A percentile compares a stretch with the other conserved stretches of the same genome.
These are phyloP conservation scores for Serrognathus titanus DNA, from an alignment of 2,888 invertebrate genomes.

Conservation along the genomic window DNA sequence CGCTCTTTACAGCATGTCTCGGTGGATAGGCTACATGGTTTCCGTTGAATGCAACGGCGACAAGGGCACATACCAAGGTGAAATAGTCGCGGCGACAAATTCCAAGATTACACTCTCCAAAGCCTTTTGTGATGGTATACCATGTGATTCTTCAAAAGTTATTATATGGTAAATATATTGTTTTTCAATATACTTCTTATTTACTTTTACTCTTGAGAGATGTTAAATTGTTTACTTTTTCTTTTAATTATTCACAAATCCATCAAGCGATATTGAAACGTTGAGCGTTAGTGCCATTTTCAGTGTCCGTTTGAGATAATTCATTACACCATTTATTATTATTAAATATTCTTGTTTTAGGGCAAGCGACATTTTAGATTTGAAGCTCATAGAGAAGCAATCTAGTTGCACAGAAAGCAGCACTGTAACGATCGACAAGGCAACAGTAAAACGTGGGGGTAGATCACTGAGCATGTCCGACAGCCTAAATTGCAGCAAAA, in stretches of 20 bases:
- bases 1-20: conserved; percentile 49
- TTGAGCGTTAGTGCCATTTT: too few relatives aligned
- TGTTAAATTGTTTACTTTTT: background rate
- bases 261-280: too few relatives aligned
- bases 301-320: too few relatives aligned
- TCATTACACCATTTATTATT: too few relatives aligned
- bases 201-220: conserved; percentile 3
- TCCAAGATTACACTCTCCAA: conserved; percentile 70
- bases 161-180: conserved; percentile 56
- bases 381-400: conserved; percentile 70
- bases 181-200: background rate
- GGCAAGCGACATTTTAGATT: conserved; percentile 69
- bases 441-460: conserved; percentile 54
- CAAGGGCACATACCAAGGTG: conserved; percentile 77
- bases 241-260: background rate
- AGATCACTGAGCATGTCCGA: conserved; percentile 48
- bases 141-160: conserved; percentile 57
- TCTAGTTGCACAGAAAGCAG: conserved; percentile 48
- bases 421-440: conserved; percentile 54
- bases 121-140: conserved; percentile 79
- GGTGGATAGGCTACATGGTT: conserved; percentile 76
- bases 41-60: conserved; percentile 78
- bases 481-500: conserved; percentile 44
- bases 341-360: conserved; percentile 46
- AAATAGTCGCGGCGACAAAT: conserved; percentile 70